These are phyloP conservation scores for Parascotia fuliginaria DNA, from an alignment of 2,888 invertebrate species.

Conservation along the genomic window DNA sequence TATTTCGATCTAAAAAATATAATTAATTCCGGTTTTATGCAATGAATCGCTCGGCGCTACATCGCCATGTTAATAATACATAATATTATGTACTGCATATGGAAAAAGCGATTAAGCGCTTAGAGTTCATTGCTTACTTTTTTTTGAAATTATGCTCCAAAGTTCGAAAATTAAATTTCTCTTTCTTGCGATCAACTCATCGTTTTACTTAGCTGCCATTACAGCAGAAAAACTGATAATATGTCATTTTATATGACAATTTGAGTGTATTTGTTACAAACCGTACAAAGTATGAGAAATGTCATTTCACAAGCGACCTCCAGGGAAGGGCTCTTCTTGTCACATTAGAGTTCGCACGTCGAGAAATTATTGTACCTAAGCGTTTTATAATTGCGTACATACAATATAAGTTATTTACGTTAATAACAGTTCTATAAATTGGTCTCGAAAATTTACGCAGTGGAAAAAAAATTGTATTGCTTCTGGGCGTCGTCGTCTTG, in stretches of 20 bases:
- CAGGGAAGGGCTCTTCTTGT: slow-evolving; percentile 29
- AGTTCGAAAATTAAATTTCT: not conserved
- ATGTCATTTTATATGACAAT: slow-evolving; percentile 18
- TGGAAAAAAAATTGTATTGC: slow-evolving; percentile 13
- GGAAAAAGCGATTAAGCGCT: too few relatives aligned
- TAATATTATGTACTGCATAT: too few relatives aligned
- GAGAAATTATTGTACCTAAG: slow-evolving; percentile 27
- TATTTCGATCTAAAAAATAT: too few relatives aligned
- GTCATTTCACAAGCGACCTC: slow-evolving; percentile 24
- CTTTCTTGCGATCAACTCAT: not conserved
- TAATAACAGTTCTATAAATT: slow-evolving; percentile 7
- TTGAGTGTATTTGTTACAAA: slow-evolving; percentile 21
- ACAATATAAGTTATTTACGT: slow-evolving; percentile 2
- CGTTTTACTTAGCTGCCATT: slow-evolving; percentile 16
- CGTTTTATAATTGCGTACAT: slow-evolving; percentile 12
- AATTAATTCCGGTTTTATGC: too few relatives aligned
- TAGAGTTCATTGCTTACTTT: not conserved
- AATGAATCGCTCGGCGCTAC: too few relatives aligned
- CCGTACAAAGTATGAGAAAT: slow-evolving; percentile 22
- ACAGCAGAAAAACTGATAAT: slow-evolving; percentile 14
- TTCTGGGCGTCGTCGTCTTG: slow-evolving; percentile 2
- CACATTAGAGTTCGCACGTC: slow-evolving; percentile 28
- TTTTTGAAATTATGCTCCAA: not conserved
- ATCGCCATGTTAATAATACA: too few relatives aligned
- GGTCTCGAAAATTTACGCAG: slow-evolving; percentile 12